A percentile compares a stretch with the other conserved stretches of the same genome.
These are phyloP conservation scores for Nicator chloris DNA, from an alignment of 2,113 vertebrate species.

Conservation along the genomic window DNA sequence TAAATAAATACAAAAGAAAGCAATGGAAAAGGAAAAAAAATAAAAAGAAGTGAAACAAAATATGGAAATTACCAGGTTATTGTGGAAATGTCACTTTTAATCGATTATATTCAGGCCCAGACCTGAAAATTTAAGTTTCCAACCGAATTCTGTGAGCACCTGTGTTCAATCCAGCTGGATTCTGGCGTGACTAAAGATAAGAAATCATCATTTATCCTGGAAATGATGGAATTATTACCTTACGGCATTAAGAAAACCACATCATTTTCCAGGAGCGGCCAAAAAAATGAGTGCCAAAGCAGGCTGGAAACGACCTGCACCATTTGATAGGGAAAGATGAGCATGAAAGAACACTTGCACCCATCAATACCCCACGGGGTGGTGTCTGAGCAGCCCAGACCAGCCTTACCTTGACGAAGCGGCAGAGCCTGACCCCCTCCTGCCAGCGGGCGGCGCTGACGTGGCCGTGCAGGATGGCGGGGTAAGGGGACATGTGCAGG, in stretches of 20 bases:
- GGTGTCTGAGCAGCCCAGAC: too few relatives aligned
- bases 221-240: fast-evolving
- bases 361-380: too few relatives aligned
- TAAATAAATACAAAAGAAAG: slow-evolving; percentile 24
- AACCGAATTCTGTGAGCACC: neutral
- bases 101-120: neutral
- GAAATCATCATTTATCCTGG: too few relatives aligned
- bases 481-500: slow-evolving; percentile 81
- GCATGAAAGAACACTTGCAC: fast-evolving
- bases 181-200: neutral
- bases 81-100: neutral
- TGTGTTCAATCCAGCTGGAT: neutral
- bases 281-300: neutral
- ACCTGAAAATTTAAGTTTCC: neutral
- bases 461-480: slow-evolving; percentile 85
- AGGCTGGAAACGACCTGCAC: neutral
- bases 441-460: slow-evolving; percentile 70
- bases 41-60: neutral
- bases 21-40: neutral
- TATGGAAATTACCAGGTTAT: neutral
- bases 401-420: slow-evolving; percentile 89
- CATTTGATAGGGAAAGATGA: fast-evolving
- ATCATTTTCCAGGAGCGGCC: neutral
- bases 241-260: neutral
- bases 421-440: slow-evolving; percentile 83